Evolutionary conservation across 2,888 invertebrate genomes (phyloP).

Genomic region (Epiperipatus broadwayi): DNA sequence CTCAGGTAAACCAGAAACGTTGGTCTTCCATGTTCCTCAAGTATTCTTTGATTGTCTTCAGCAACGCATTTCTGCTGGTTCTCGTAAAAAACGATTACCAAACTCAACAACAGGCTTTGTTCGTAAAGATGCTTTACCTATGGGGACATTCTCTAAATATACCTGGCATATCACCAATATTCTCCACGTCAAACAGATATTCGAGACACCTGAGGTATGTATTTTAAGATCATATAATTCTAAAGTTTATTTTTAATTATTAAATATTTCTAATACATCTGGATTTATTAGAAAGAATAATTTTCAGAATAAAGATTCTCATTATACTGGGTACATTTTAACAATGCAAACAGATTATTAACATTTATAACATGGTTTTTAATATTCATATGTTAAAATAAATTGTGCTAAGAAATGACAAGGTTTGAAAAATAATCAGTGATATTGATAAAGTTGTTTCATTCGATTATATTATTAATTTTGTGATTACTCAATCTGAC

Average conservation of each 20-base stretch:
- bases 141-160: conserved; percentile 47
- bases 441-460: too few species aligned
- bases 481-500: too few species aligned
- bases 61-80: conserved; percentile 43
- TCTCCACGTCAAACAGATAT: conserved; percentile 49
- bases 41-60: conserved; percentile 50
- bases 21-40: conserved; percentile 49
- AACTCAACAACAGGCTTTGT: conserved; percentile 42
- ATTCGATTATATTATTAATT: too few species aligned
- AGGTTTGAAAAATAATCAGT: too few species aligned
- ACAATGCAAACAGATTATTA: too few species aligned
- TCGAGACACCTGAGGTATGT: conserved; percentile 42
- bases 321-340: too few species aligned
- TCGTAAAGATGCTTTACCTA: conserved; percentile 39
- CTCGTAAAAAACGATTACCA: conserved; percentile 42
- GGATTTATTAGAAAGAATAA: too few species aligned
- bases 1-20: conserved; percentile 39
- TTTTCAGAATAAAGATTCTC: too few species aligned
- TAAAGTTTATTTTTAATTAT: conserved; percentile 6
- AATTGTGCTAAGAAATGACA: too few species aligned
- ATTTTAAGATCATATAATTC: conserved; percentile 12
- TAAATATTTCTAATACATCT: background rate
- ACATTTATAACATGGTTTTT: too few species aligned
- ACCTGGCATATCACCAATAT: conserved; percentile 52
- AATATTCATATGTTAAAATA: too few species aligned